Base-by-base conservation (phyloP, 2,113 vertebrate genomes). In the Muscicapa adusta region DNA sequence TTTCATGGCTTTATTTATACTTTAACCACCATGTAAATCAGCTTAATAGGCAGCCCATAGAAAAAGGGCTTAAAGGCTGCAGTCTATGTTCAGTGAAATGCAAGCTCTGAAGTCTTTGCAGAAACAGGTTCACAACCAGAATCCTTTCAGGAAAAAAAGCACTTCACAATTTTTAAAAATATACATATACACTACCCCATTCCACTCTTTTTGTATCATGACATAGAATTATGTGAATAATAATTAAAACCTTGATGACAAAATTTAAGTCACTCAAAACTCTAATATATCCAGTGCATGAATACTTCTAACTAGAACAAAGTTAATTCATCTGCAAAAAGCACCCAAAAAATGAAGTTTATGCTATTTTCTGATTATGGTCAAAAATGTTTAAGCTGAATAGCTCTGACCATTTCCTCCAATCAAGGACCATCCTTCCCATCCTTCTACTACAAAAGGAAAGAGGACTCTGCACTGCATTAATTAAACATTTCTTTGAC, bases 1-100 rank as follows among this genome's bases (percentile, higher is more conserved):
- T 66, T 82, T 90, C 70, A 75, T 85, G 33, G 70, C 14, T 36
- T 92, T 87, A 45, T 85, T 89, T 95, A 72, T 79, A 86, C 53
- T 56, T 28, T 31, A 92, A 83, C 60, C 60, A 76, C 75, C 78
- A 34, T 10, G 48, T 36, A 91, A 94, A 93, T 70, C 26, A 88
- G 51, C 62, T 92, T 66, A 85, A 83, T 36, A 91, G 26, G 67
- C 47, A 90, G 40, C 18, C 14, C 67, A 70, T 53, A 54, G 82
- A 77, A 83, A 82, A 66, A 38, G 22, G 17, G 28, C 23, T 94
- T 71, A 28, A 51, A 63, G 72, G 47, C 48, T 29, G 17, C 29
- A 77, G 29, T 1, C 33, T 20, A 3, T 12, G 31, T 5, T 38
- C n/a, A 68, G 48, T 20, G 66, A 74, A 86, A 86, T 1, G 9